phyloP scores from a whole-genome alignment of 2,113 vertebrate species.

The Nesospiza acunhae region DNA sequence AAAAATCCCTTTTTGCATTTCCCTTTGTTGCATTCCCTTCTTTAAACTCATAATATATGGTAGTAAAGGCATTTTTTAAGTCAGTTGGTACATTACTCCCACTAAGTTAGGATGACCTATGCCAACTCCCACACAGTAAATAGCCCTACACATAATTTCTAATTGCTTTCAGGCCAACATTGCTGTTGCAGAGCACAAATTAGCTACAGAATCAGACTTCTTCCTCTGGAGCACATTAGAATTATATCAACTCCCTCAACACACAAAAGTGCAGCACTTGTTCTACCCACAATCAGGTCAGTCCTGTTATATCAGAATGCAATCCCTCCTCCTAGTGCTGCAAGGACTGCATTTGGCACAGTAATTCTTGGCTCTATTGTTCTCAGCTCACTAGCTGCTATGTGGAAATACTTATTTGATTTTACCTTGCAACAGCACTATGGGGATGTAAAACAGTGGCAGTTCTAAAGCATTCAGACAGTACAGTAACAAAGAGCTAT shows the following conservation, averaged over 20 bases:
- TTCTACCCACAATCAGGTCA: background rate
- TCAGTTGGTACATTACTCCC: background rate
- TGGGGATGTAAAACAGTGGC: background rate
- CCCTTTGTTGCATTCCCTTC: background rate
- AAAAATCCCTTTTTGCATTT: background rate
- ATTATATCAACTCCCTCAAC: background rate
- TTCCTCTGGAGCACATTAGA: background rate
- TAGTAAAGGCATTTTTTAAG: background rate
- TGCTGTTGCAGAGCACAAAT: background rate
- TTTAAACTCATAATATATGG: background rate
- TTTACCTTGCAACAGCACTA: background rate
- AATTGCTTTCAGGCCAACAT: background rate
- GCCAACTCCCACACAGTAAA: background rate
- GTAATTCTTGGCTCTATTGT: background rate
- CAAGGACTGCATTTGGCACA: background rate
- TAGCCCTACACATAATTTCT: background rate
- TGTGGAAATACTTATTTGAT: background rate
- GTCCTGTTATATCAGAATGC: background rate
- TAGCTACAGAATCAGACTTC: background rate
- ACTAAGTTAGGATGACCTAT: background rate
- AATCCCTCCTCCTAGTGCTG: background rate
- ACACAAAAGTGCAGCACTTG: background rate
- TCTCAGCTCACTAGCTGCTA: background rate
- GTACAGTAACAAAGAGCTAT: background rate
- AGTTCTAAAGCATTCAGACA: background rate